These are phyloP conservation scores for Pterocles orientalis DNA, from an alignment of 2,113 vertebrate species.

Conservation along the genomic window DNA sequence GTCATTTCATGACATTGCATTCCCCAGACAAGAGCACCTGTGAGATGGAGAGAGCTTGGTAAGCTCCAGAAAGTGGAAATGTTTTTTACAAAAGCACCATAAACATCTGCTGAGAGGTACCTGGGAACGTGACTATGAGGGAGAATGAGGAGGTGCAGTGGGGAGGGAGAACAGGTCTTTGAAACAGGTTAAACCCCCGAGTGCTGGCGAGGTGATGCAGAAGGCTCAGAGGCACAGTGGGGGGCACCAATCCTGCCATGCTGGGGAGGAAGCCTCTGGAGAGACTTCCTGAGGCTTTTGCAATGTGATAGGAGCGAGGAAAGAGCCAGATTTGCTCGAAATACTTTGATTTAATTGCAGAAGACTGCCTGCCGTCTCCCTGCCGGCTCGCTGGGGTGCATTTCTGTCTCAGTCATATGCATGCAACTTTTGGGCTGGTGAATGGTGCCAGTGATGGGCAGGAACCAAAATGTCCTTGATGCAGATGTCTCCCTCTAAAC, in stretches of 20 bases:
- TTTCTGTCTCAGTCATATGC: neutral
- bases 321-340: constrained; percentile 1
- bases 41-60: neutral
- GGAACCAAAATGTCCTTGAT: neutral
- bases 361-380: neutral
- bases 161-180: neutral
- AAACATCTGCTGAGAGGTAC: constrained; percentile 35
- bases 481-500: neutral
- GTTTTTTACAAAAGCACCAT: neutral
- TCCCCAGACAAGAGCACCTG: neutral
- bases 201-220: neutral
- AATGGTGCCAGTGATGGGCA: neutral
- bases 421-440: neutral
- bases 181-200: neutral
- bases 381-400: neutral
- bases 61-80: neutral
- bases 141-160: neutral
- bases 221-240: neutral
- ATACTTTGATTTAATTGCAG: constrained; percentile 34
- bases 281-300: neutral
- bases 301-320: neutral
- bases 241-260: neutral
- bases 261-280: neutral
- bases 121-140: neutral
- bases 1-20: neutral